Conservation (phyloP, 2,888 invertebrate genomes). For the Ernsta delagoae region DNA sequence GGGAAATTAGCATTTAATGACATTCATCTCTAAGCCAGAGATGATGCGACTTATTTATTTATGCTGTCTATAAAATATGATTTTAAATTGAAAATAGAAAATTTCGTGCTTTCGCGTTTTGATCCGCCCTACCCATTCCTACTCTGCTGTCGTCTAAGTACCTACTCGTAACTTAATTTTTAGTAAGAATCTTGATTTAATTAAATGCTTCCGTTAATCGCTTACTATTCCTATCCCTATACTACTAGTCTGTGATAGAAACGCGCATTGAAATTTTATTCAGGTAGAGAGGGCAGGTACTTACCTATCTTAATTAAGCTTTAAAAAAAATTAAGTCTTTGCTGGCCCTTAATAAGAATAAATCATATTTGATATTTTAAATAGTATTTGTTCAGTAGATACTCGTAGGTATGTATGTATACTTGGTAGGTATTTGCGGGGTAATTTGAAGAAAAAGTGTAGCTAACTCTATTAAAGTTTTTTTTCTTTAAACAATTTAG, state of each 20-base stretch:
- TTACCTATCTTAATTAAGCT: not conserved
- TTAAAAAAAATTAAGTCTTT: not conserved
- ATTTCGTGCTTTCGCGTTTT: not conserved
- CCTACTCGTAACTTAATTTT: not conserved
- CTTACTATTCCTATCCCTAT: not conserved
- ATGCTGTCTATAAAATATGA: not conserved
- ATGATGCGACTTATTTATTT: not conserved
- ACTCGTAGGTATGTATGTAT: too few relatives aligned
- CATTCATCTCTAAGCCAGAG: conserved; percentile 16
- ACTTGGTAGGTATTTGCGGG: too few relatives aligned
- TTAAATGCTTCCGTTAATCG: not conserved
- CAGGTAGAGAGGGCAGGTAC: too few relatives aligned
- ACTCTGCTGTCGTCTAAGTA: too few relatives aligned
- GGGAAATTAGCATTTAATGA: conserved; percentile 35
- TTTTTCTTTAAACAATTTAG: too few relatives aligned
- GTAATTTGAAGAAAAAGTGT: too few relatives aligned
- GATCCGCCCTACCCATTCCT: not conserved
- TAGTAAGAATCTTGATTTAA: not conserved
- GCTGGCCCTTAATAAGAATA: not conserved
- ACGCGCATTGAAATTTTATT: too few relatives aligned
- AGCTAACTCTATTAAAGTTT: too few relatives aligned
- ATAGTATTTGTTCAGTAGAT: too few relatives aligned
- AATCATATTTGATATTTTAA: not conserved
- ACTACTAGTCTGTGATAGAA: too few relatives aligned
- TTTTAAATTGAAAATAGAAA: not conserved